Evolutionary conservation across 2,113 vertebrate species (phyloP).

Genomic region (Anguilla rostrata): DNA sequence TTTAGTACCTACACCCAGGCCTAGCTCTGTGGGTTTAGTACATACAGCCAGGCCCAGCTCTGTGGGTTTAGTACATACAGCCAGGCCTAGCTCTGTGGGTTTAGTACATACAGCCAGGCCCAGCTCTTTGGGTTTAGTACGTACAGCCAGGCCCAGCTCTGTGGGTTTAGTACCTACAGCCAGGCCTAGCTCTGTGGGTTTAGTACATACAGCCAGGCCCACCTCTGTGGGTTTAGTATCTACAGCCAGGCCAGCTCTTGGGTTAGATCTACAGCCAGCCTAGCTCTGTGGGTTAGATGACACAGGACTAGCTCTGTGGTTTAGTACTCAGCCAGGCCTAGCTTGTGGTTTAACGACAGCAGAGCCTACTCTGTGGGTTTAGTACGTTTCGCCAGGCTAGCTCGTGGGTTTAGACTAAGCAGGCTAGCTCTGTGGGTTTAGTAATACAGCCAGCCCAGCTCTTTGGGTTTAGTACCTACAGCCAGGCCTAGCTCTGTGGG

Average conservation of each 20-base stretch:
- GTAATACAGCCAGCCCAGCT: too few relatives aligned
- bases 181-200: neutral
- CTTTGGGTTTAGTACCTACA: too few relatives aligned
- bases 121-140: neutral
- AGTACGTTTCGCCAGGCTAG: too few relatives aligned
- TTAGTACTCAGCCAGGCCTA: neutral
- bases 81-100: neutral
- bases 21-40: neutral
- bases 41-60: neutral
- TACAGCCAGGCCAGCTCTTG: neutral
- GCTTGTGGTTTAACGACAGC: too few relatives aligned
- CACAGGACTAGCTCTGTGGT: neutral
- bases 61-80: neutral
- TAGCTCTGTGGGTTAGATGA: neutral
- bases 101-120: neutral
- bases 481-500: too few relatives aligned
- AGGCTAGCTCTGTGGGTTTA: too few relatives aligned
- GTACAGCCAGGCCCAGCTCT: neutral
- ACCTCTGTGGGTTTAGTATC: neutral
- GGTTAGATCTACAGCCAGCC: neutral
- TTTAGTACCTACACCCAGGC: neutral
- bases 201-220: neutral
- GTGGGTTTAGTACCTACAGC: too few relatives aligned
- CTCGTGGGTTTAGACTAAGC: too few relatives aligned
- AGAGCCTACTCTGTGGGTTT: too few relatives aligned